Percentiles rank a stretch among this genome's conserved stretches.
phyloP scores from a whole-genome alignment of 2,797 vertebrate species.

The Lepilemur septentrionalis region DNA sequence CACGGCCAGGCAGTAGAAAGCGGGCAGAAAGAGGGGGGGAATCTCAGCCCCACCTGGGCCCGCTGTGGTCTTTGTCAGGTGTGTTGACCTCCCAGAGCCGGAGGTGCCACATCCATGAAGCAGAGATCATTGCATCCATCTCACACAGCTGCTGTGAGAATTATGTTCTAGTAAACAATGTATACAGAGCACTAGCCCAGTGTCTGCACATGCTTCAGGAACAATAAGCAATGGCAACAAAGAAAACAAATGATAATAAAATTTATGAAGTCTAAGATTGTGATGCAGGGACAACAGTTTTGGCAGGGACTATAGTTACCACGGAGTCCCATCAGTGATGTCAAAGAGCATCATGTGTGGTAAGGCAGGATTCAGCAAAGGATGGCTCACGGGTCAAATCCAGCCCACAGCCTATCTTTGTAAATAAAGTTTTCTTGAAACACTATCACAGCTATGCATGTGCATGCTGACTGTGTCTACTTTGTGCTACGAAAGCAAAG shows the following conservation, averaged over 20 bases:
- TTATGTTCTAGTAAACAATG: rapidly evolving
- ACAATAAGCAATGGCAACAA: rapidly evolving
- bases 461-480: rapidly evolving
- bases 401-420: neutral
- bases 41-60: rapidly evolving
- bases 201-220: neutral
- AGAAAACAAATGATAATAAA: no score
- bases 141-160: neutral
- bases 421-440: neutral
- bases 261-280: rapidly evolving
- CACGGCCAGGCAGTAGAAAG: neutral
- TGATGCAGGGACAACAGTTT: no score
- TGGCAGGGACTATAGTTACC: rapidly evolving
- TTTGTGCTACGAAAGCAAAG: neutral
- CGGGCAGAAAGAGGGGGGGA: rapidly evolving
- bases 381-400: rapidly evolving
- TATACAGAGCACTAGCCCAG: rapidly evolving
- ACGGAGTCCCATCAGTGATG: rapidly evolving
- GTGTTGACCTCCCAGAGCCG: neutral
- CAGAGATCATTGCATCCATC: rapidly evolving
- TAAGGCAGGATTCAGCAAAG: rapidly evolving
- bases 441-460: rapidly evolving
- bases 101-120: rapidly evolving
- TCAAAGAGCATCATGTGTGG: rapidly evolving
- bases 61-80: neutral